phyloP scores from a whole-genome alignment of 2,888 invertebrate genomes.

The Amitus sp. region DNA sequence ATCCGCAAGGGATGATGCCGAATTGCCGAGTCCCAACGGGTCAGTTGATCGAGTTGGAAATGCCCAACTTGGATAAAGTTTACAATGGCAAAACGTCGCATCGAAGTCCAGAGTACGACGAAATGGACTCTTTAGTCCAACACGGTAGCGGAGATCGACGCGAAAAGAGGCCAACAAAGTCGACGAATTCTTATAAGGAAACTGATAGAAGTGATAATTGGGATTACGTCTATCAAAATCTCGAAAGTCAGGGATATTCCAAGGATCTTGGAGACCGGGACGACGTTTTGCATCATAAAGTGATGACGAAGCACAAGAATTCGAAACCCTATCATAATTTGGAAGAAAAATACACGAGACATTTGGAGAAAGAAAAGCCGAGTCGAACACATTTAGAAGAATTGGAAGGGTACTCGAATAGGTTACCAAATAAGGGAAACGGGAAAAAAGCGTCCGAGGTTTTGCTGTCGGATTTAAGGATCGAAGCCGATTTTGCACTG shows the following conservation, averaged over 20 bases:
- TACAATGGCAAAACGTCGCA: constrained; percentile 41
- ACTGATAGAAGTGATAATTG: constrained; percentile 72
- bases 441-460: constrained; percentile 41
- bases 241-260: constrained; percentile 78
- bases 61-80: constrained; percentile 53
- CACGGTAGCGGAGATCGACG: constrained; percentile 42
- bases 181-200: constrained; percentile 46
- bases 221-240: constrained; percentile 82
- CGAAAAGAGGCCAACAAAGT: constrained; percentile 44
- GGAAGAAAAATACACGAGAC: constrained; percentile 42
- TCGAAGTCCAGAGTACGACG: constrained; percentile 48
- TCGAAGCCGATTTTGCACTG: constrained; percentile 6
- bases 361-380: constrained; percentile 37
- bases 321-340: constrained; percentile 31
- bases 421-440: constrained; percentile 36
- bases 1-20: constrained; percentile 57
- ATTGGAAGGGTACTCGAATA: constrained; percentile 14
- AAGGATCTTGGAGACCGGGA: constrained; percentile 75
- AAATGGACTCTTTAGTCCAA: constrained; percentile 45
- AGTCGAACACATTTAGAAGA: constrained; percentile 6
- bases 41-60: constrained; percentile 75
- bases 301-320: constrained; percentile 38
- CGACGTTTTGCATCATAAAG: constrained; percentile 69
- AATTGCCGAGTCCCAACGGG: constrained; percentile 71
- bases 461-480: constrained; percentile 7